Evolutionary conservation across 2,113 vertebrate species (phyloP).

Genomic region (Ceyx margarethae): DNA sequence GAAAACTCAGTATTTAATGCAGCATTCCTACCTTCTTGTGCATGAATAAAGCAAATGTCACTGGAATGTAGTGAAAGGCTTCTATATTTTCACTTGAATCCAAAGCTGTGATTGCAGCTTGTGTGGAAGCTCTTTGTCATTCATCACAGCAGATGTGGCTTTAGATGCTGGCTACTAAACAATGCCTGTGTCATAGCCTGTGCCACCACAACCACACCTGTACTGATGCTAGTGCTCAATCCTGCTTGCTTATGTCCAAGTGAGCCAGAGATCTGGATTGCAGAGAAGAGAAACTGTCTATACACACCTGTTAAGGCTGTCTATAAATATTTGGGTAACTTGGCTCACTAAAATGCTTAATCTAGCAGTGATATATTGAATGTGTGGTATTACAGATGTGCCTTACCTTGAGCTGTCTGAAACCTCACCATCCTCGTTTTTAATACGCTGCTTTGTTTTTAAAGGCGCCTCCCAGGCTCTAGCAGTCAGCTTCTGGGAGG

Average conservation of each 20-base stretch:
- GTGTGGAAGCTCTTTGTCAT: not conserved
- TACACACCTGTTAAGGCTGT: not conserved
- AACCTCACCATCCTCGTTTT: not conserved
- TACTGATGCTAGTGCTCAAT: not conserved
- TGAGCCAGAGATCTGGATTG: not conserved
- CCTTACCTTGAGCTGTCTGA: not conserved
- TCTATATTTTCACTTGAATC: not conserved
- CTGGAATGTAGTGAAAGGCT: not conserved
- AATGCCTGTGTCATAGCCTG: fast-evolving
- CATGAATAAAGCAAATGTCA: not conserved
- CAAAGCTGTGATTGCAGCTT: not conserved
- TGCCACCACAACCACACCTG: not conserved
- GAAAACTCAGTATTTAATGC: not conserved
- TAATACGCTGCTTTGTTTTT: not conserved
- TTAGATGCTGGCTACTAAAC: not conserved
- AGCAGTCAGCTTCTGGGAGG: not conserved
- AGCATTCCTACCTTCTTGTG: not conserved
- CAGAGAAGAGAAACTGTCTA: not conserved
- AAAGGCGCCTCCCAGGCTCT: not conserved
- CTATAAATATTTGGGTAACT: not conserved
- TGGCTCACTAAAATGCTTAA: not conserved
- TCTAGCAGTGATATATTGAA: not conserved
- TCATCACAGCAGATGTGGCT: not conserved
- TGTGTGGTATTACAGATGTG: not conserved
- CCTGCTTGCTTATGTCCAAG: not conserved